Base-by-base conservation (phyloP, 2,888 invertebrate species). In the Eumacrocentrus americanus region DNA sequence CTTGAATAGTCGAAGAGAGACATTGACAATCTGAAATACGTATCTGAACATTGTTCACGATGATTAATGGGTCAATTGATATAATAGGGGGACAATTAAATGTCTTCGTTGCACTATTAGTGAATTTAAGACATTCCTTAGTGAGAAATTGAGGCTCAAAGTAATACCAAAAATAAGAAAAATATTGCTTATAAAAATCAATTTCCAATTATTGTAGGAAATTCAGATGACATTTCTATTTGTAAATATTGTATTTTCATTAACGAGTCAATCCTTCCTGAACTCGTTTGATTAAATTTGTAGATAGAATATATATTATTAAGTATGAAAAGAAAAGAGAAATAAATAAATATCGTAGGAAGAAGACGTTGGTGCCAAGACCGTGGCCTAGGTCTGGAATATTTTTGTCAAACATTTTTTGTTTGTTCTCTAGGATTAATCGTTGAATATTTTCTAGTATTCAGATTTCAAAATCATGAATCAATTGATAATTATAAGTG, bases 201-300 rank as follows among this genome's bases (percentile, higher is more conserved):
- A 48, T 48, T 48, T 25, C n/a, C 20, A 18, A 46, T 20, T 46
- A 46, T 46, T 20, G 11, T 25, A 23, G n/a, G n/a, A n/a, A n/a
- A n/a, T n/a, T n/a, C n/a, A 35, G 11, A 50, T 40, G 16, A 47
- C n/a, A 55, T 35, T 48, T 55, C 25, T 55, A 48, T 37, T 47
- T 60, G 54, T 42, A 35, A 55, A 60, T 55, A 55, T 40, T 29
- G 53, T 42, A 29, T 38, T 23, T 53, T 53, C 6, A 53, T 42
- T 11, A 42, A 23, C 11, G 18, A 53, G 29, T 18, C 2, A 53
- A 35, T n/a, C 20, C 11, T 51, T 29, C 1, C 12, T 16, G 25
- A 18, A 29, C 7, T 29, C 40, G 25, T 53, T 11, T 38, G 38
- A 20, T 20, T 25, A 42, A 14, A 6, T 16, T 40, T 16, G 25